Evolutionary conservation across 2,888 invertebrate genomes (phyloP).

Genomic region (Habrosyne pyritoides): DNA sequence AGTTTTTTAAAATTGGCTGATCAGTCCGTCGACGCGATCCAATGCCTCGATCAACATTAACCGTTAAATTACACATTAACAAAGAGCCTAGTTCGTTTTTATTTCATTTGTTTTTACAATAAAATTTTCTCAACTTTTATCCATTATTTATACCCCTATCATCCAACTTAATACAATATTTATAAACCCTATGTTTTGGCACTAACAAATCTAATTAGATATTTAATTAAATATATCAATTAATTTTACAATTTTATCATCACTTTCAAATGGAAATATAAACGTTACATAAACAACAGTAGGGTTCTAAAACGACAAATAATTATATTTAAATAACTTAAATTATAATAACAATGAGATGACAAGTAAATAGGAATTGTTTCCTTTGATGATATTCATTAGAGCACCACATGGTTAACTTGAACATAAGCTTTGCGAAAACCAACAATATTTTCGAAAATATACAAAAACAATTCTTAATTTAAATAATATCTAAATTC

Average conservation of each 20-base stretch:
- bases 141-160: constrained; percentile 71
- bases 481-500: not conserved
- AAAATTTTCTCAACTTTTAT: constrained; percentile 55
- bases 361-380: constrained; percentile 14
- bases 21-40: constrained; percentile 59
- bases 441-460: not conserved
- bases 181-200: constrained; percentile 79
- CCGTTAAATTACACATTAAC: constrained; percentile 67
- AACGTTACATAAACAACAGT: constrained; percentile 34
- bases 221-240: constrained; percentile 40
- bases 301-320: constrained; percentile 26
- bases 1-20: constrained; percentile 78
- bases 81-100: constrained; percentile 80
- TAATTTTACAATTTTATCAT: constrained; percentile 51
- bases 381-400: constrained; percentile 48
- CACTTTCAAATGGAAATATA: constrained; percentile 47
- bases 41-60: constrained; percentile 54
- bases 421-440: constrained; percentile 9
- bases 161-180: constrained; percentile 74
- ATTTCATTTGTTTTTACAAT: constrained; percentile 69
- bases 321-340: not conserved
- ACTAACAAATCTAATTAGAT: constrained; percentile 79
- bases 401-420: constrained; percentile 57
- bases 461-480: not conserved
- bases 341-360: not conserved